A percentile compares a stretch with the other conserved stretches of the same genome.
These are phyloP conservation scores for Dromaius novaehollandiae DNA, from an alignment of 2,113 vertebrate species.

Conservation along the genomic window DNA sequence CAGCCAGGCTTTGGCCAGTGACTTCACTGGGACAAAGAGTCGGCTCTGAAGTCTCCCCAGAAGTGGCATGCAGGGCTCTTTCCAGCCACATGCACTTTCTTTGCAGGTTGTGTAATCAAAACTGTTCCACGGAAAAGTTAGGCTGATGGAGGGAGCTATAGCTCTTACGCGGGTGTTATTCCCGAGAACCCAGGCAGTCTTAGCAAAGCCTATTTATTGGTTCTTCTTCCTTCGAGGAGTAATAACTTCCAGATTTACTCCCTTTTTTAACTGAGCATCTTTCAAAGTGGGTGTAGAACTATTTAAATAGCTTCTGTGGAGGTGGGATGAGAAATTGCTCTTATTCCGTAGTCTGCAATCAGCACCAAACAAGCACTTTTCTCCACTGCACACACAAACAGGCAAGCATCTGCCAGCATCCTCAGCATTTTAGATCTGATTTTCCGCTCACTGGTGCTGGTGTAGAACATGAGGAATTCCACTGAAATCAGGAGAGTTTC, in stretches of 20 bases:
- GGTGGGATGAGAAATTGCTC: constrained; percentile 71
- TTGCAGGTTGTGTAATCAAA: background rate
- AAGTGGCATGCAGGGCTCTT: background rate
- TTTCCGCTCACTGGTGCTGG: background rate
- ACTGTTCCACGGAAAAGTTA: background rate
- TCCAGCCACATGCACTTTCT: background rate
- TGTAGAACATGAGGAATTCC: constrained; percentile 42
- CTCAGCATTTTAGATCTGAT: constrained; percentile 25
- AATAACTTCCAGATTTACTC: constrained; percentile 64
- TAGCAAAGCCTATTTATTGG: background rate
- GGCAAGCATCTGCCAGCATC: constrained; percentile 44
- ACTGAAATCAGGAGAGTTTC: background rate
- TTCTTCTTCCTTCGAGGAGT: constrained; percentile 25
- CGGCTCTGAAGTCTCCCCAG: background rate
- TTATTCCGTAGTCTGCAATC: constrained; percentile 68
- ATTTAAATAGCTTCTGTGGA: constrained; percentile 68
- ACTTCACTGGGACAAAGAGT: background rate
- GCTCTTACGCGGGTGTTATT: background rate
- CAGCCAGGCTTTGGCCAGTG: background rate
- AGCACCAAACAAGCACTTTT: constrained; percentile 71
- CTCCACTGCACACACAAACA: constrained; percentile 67
- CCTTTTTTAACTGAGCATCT: constrained; percentile 61
- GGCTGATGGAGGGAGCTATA: background rate
- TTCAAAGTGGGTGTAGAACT: constrained; percentile 65
- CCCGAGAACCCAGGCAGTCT: background rate